Evolutionary conservation across 1,140 invertebrate genomes (phyloP).

Genomic region (Wasmannia auropunctata): DNA sequence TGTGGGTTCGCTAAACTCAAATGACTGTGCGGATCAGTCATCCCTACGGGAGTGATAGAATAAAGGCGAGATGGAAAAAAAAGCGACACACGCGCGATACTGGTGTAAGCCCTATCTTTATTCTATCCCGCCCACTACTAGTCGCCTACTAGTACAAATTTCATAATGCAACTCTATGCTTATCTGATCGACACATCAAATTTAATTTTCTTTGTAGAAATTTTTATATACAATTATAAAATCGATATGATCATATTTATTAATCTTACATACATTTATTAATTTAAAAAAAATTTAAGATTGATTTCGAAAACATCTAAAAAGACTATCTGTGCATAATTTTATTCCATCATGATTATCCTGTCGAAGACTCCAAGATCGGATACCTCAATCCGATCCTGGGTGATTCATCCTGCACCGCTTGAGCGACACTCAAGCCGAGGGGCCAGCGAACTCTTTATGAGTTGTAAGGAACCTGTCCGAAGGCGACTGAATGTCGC

Average conservation of each 20-base stretch:
- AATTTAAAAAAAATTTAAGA: neutral
- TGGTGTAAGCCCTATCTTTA: neutral
- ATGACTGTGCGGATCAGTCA: neutral
- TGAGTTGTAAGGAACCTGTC: conserved; percentile 74
- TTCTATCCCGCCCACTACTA: conserved; percentile 11
- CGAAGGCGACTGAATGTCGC: conserved; percentile 66
- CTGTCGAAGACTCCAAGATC: neutral
- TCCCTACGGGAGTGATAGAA: neutral
- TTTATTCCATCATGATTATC: neutral
- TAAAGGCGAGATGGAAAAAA: neutral
- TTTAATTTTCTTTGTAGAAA: neutral
- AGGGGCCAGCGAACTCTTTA: conserved; percentile 76
- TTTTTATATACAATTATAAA: neutral
- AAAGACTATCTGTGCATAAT: no score
- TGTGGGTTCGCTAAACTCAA: neutral
- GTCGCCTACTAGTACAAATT: neutral
- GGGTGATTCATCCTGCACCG: conserved; percentile 77
- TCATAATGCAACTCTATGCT: neutral
- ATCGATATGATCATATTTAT: neutral
- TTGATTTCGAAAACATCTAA: neutral
- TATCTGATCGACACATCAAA: neutral
- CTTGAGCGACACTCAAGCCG: conserved; percentile 68
- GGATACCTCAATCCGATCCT: conserved; percentile 46
- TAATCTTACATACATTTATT: neutral
- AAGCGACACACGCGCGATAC: neutral